Base-by-base conservation (phyloP, 2,888 invertebrate genomes). In the Oscheius sp. region DNA sequence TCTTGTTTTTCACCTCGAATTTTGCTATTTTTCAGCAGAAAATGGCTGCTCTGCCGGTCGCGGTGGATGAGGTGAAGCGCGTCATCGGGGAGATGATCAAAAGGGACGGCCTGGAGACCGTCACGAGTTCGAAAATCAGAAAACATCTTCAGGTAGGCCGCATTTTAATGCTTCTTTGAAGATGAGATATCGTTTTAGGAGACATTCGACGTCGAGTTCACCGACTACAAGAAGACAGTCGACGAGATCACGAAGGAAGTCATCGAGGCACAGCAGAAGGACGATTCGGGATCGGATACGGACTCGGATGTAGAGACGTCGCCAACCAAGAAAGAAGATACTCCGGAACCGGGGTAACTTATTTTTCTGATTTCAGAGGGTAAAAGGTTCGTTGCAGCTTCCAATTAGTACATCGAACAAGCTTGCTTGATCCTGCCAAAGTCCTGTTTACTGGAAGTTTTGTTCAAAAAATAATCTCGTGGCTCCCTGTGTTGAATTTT, bases 121-220 rank as follows among this genome's bases (percentile, higher is more conserved):
- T 72, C 13, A 72, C 72, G 48, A 72, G 72, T 13, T 48, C 51
- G 9, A 62, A 60, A 32, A 72, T 72, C 29, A 47, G 72, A 21
- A 37, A 29, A 4, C 72, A 72, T 62, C 21, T 72, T 11, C 42
- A 72, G 72, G 72, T 72, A 32, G 4, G 42, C 7, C 42, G 21
- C 21, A 21, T 21, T 21, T 21, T 21, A 21, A 21, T 42, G 42
- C 42, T 32, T 51, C 5, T 53, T 68, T 68, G n/a, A 32, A 3
- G 7, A 29, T 65, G 5, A 50, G 3, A 9, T 9, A 32, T 50
- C 50, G 10, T 58, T 42, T 50, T 62, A 72, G 72, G 33, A 48
- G 11, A 33, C 35, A 32, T 72, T 72, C 50, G 57, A 62, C 37
- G 33, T 42, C 32, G 72, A 72, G 9, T 72, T 72, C 37, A 51